Conservation (phyloP, 2,113 vertebrate species). For the Speoplatyrhinus poulsoni region DNA sequence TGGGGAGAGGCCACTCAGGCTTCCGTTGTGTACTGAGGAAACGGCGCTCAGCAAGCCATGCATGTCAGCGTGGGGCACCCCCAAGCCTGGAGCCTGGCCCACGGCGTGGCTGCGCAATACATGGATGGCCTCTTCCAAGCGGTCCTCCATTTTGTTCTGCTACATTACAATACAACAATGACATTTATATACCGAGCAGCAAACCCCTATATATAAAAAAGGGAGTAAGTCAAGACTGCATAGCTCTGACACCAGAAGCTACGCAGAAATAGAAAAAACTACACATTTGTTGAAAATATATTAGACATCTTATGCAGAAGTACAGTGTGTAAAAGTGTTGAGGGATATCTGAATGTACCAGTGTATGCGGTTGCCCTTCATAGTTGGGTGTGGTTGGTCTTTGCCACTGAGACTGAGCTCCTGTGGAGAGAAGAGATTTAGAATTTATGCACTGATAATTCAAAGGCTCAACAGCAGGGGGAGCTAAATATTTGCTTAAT, state of each 20-base stretch:
- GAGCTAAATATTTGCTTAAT: constrained; percentile 49
- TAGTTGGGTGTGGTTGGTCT: constrained; percentile 89
- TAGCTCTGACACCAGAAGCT: too few relatives aligned
- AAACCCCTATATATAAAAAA: too few relatives aligned
- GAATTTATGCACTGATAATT: constrained; percentile 3
- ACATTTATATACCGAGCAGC: neutral
- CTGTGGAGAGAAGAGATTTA: constrained; percentile 36
- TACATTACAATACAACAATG: constrained; percentile 29
- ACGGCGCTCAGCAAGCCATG: constrained; percentile 80
- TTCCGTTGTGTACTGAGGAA: constrained; percentile 78
- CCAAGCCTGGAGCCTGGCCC: constrained; percentile 80
- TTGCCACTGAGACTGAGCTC: constrained; percentile 93
- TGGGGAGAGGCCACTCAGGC: constrained; percentile 82
- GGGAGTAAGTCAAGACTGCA: too few relatives aligned
- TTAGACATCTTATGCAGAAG: too few relatives aligned
- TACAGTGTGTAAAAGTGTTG: neutral
- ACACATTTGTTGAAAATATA: too few relatives aligned
- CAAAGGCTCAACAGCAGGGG: constrained; percentile 64
- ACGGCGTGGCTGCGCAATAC: constrained; percentile 94
- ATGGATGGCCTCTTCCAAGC: constrained; percentile 95
- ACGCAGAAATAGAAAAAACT: too few relatives aligned
- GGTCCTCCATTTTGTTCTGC: constrained; percentile 98
- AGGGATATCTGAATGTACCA: constrained; percentile 77
- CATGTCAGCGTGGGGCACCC: constrained; percentile 82
- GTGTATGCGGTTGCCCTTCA: constrained; percentile 88